Evolutionary conservation across 2,888 invertebrate genomes (phyloP).

Genomic region (Zygaena filipendulae): DNA sequence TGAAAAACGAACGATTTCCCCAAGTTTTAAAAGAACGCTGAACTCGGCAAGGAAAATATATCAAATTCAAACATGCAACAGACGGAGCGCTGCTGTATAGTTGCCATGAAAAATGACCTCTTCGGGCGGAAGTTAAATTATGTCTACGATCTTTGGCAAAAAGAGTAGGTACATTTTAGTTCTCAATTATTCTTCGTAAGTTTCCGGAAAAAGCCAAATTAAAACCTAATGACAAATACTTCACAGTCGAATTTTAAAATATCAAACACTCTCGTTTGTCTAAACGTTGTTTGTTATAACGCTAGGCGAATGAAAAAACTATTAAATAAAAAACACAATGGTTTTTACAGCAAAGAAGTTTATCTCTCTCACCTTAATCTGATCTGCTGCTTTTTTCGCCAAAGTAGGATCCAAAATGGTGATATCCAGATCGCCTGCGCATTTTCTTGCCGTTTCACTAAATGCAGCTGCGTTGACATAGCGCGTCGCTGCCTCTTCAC

Average conservation of each 20-base stretch:
- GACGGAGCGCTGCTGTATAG: too few relatives aligned
- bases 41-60: too few relatives aligned
- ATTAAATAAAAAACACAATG: not conserved
- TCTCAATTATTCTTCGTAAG: not conserved
- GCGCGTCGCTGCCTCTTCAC: conserved; percentile 38
- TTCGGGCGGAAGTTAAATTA: too few relatives aligned
- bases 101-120: too few relatives aligned
- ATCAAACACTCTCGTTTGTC: too few relatives aligned
- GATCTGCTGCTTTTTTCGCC: conserved; percentile 56
- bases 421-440: conserved; percentile 41
- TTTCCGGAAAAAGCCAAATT: not conserved
- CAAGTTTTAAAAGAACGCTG: too few relatives aligned
- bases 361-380: conserved; percentile 54
- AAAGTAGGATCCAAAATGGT: conserved; percentile 48
- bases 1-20: too few relatives aligned
- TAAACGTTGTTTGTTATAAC: too few relatives aligned
- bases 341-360: conserved; percentile 1
- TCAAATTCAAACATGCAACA: too few relatives aligned
- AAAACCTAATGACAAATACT: conserved; percentile 2
- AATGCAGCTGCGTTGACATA: conserved; percentile 54
- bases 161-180: too few relatives aligned
- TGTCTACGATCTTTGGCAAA: too few relatives aligned
- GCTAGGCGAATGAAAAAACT: conserved; percentile 1
- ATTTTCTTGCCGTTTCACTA: conserved; percentile 42
- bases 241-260: not conserved